Evolutionary conservation across 1,140 invertebrate genomes (phyloP), one percentile per base, ranked within the genome.

Genomic region (Cepaea nemoralis): DNA sequence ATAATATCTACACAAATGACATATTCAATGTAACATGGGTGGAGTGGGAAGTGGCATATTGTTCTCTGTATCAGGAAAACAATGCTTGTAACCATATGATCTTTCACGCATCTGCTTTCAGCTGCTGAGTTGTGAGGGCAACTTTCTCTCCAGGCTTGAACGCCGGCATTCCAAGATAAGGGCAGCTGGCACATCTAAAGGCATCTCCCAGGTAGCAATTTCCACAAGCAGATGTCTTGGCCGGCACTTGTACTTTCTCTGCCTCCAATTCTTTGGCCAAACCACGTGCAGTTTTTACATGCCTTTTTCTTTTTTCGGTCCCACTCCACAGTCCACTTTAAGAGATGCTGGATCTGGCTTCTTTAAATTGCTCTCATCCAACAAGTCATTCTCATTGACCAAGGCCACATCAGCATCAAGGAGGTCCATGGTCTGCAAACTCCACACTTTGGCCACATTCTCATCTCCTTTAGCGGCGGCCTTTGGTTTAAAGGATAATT

Each of bases 141-240:
- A 99, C 94, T 92, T 98, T 98, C 92, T 99, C 98, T 31, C 99
- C 98, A 0, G 98, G 97, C 92, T 99, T 99, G 92, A 99, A 99
- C 0, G 99, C 98, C 27, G 99, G 98, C 95, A 98, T 97, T 59
- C 99, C 99, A 39, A 98, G 91, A 91, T 99, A 99, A 0, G 99
- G 99, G 91, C 99, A 99, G 63, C 94, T 95, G 0, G 97, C 95
- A 93, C 99, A 99, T 39, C 99, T 94, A 90, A 99, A 99, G 10
- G 98, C 98, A 93, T 99, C 99, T n/a, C 99, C 99, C 33, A 99
- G 93, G 90, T 99, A 99, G 92, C 99, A 99, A 94, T 93, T 99
- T 88, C 98, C 98, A 94, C 98, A 99, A 3, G 98, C 96, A 14
- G 98, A 99, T 91, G 95, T 95, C 92, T 94, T 90, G 69, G 87